Base-by-base conservation (phyloP, 2,113 vertebrate species). In the Glaucomys volans region DNA sequence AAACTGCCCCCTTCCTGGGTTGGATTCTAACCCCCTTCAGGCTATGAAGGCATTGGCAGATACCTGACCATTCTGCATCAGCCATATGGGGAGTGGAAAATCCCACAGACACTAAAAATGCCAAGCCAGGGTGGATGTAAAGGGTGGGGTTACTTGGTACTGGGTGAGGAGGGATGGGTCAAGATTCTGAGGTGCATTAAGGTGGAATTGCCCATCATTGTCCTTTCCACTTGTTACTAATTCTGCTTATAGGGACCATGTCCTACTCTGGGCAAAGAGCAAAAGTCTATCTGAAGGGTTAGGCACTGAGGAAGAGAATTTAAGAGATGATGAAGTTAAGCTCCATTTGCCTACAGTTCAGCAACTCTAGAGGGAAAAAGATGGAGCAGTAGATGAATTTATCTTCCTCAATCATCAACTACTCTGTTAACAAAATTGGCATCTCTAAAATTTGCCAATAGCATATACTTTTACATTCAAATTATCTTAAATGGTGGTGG, bases 41-140 rank as follows among this genome's bases (percentile, higher is more conserved):
- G 16, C 26, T n/a, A 72, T 17, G 6, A 93, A 17, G 20, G 11
- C 75, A 26, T 14, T 54, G 28, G 11, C 42, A 69, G 64, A 66
- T 62, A 67, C 22, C 40, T 85, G 32, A 42, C 22, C 88, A 28
- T 40, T 86, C 82, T 91, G 37, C 35, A 62, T 57, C 3, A 50
- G 71, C 28, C 72, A 87, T 30, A 8, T 1, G 17, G 79, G 37
- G 35, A 84, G 59, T 84, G 83, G 88, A 93, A 97, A 96, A 96
- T 87, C 50, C 79, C 32, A 77, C 10, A 76, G 82, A 80, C 42
- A 50, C 72, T 87, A 76, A 92, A 93, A 92, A 91, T 94, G 54
- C 67, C 54, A 95, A 77, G 11, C 44, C 14, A 47, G 67, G 62
- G 72, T 91, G 95, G 82, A 74, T 77, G 16, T 66, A 28, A 24